Evolutionary conservation across 2,888 invertebrate species (phyloP).

Genomic region (Torymus aiolomorphi): DNA sequence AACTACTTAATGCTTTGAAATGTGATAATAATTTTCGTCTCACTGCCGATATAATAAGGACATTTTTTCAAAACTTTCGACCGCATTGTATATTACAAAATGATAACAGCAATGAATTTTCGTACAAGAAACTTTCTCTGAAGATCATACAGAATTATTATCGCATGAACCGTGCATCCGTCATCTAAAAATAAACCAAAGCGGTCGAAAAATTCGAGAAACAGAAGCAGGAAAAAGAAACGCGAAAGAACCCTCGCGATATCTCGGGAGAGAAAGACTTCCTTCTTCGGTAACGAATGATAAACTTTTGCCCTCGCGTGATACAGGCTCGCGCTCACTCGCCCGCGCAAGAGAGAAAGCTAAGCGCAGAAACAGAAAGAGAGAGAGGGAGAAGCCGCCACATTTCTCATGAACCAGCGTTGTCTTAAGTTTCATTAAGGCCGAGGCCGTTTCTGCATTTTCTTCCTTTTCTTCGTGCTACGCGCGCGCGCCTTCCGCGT

Average conservation of each 20-base stretch:
- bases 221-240: background rate
- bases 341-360: conserved; percentile 12
- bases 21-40: too few species aligned
- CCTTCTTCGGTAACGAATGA: conserved; percentile 47
- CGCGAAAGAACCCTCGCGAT: conserved; percentile 8
- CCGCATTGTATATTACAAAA: too few species aligned
- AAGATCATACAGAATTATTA: too few species aligned
- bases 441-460: conserved; percentile 48
- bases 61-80: too few species aligned
- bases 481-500: background rate
- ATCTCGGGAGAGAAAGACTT: conserved; percentile 16
- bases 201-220: background rate
- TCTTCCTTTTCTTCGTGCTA: conserved; percentile 12
- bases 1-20: too few species aligned
- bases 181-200: too few species aligned
- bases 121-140: too few species aligned
- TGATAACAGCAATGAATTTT: too few species aligned
- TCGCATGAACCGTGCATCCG: too few species aligned
- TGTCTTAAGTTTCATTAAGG: conserved; percentile 56
- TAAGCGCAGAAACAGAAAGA: background rate
- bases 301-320: conserved; percentile 52
- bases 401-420: conserved; percentile 49
- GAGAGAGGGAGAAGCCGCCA: conserved; percentile 1
- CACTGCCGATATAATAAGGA: too few species aligned
- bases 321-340: background rate